Conservation (phyloP, 2,797 vertebrate species). For the Eutrigla gurnardus region DNA sequence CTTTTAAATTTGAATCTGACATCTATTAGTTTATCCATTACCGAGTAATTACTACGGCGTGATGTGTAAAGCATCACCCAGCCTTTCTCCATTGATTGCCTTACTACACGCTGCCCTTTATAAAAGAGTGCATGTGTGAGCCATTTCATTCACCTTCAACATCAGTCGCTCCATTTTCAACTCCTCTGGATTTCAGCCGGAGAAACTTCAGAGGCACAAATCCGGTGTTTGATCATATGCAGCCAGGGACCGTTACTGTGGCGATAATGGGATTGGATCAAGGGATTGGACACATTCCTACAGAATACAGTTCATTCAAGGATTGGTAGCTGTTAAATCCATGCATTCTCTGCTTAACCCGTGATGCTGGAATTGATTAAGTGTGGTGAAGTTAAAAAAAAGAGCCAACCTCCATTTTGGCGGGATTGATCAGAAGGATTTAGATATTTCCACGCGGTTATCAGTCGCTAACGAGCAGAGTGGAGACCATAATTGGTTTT, state of each 20-base stretch:
- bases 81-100: conserved; percentile 20
- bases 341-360: conserved; percentile 43
- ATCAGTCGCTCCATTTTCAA: conserved; percentile 57
- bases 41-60: conserved; percentile 26
- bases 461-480: conserved; percentile 64
- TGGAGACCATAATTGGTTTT: conserved; percentile 76
- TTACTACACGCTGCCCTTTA: conserved; percentile 20
- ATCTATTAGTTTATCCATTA: conserved; percentile 39
- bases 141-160: conserved; percentile 64
- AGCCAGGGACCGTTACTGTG: conserved; percentile 49
- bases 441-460: conserved; percentile 58
- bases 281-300: conserved; percentile 50
- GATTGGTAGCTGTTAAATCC: conserved; percentile 42
- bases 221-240: conserved; percentile 65
- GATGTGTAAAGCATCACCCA: conserved; percentile 7
- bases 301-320: conserved; percentile 37
- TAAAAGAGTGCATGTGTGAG: conserved; percentile 43
- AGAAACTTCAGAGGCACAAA: conserved; percentile 63
- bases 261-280: conserved; percentile 64
- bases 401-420: conserved; percentile 50
- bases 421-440: conserved; percentile 52
- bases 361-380: conserved; percentile 58
- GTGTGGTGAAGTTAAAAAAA: conserved; percentile 55
- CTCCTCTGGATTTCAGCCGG: conserved; percentile 57
- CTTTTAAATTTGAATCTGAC: conserved; percentile 29